Percentiles rank a stretch among this genome's conserved stretches.
These are phyloP conservation scores for Celastrina argiolus DNA, from an alignment of 2,888 invertebrate genomes.

Conservation along the genomic window DNA sequence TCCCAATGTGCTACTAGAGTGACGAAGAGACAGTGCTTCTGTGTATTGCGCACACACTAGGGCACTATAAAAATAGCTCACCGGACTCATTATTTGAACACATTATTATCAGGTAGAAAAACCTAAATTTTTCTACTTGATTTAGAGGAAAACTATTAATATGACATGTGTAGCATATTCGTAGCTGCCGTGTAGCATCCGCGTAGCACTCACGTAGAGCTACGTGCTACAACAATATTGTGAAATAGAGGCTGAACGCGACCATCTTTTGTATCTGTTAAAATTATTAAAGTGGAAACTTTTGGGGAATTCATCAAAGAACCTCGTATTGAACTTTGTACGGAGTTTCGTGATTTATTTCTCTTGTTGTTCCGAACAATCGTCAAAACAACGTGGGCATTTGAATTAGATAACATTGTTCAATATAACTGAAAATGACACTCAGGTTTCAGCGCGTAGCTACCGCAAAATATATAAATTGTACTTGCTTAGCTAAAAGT, in stretches of 20 bases:
- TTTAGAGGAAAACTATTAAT: too few relatives aligned
- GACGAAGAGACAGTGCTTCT: too few relatives aligned
- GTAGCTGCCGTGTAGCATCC: neutral
- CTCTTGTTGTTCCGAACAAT: conserved; percentile 16
- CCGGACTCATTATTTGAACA: too few relatives aligned
- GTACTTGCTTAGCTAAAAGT: too few relatives aligned
- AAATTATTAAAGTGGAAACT: neutral
- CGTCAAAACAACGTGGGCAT: neutral
- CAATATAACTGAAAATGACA: neutral
- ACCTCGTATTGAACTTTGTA: conserved; percentile 22
- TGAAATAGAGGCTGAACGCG: neutral
- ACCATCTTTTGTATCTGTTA: neutral
- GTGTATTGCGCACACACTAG: too few relatives aligned
- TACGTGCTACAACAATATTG: neutral
- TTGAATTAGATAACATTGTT: conserved; percentile 10
- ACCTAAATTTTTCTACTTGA: too few relatives aligned
- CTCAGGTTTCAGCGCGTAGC: neutral
- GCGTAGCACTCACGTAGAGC: neutral
- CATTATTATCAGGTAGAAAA: too few relatives aligned
- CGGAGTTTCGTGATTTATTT: conserved; percentile 24
- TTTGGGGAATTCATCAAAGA: conserved; percentile 8
- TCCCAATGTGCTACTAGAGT: too few relatives aligned
- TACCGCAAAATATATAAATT: too few relatives aligned
- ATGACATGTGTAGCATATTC: too few relatives aligned
- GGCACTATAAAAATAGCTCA: too few relatives aligned